phyloP scores from a whole-genome alignment of 2,888 invertebrate species.

The Gari tellinella region DNA sequence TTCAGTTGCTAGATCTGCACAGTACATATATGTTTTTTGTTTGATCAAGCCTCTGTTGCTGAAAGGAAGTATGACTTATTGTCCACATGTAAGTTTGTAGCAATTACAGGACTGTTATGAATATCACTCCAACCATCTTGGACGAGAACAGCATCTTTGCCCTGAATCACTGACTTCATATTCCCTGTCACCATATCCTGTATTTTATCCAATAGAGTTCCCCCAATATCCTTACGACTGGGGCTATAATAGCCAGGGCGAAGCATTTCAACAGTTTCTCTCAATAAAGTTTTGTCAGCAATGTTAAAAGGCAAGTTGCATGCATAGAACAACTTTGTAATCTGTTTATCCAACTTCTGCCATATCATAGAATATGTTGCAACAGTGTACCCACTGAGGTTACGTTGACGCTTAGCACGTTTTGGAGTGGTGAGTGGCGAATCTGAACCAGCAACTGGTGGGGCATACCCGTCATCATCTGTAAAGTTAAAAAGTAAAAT shows the following conservation, averaged over 20 bases:
- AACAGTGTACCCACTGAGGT: conserved; percentile 2
- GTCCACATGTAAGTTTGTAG: conserved; percentile 25
- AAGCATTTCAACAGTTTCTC: conserved; percentile 31
- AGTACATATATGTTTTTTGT: conserved; percentile 41
- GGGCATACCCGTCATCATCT: too few relatives aligned
- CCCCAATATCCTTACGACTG: conserved; percentile 34
- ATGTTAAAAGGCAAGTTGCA: conserved; percentile 43
- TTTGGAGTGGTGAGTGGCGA: too few relatives aligned
- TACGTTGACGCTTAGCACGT: not conserved
- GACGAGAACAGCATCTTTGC: conserved; percentile 27
- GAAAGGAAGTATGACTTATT: conserved; percentile 27
- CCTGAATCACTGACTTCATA: conserved; percentile 20
- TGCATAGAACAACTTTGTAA: conserved; percentile 42
- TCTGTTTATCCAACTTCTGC: conserved; percentile 27
- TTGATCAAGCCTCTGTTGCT: conserved; percentile 30
- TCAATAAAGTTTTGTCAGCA: conserved; percentile 24
- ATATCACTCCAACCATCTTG: conserved; percentile 47
- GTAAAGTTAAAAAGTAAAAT: too few relatives aligned
- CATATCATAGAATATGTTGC: conserved; percentile 4
- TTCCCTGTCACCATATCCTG: conserved; percentile 17
- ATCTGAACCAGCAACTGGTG: too few relatives aligned
- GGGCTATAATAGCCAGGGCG: conserved; percentile 35
- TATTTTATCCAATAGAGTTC: conserved; percentile 22
- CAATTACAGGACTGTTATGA: conserved; percentile 48
- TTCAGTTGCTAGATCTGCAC: conserved; percentile 20